Conservation (phyloP, 2,797 vertebrate genomes). For the Todus mexicanus region DNA sequence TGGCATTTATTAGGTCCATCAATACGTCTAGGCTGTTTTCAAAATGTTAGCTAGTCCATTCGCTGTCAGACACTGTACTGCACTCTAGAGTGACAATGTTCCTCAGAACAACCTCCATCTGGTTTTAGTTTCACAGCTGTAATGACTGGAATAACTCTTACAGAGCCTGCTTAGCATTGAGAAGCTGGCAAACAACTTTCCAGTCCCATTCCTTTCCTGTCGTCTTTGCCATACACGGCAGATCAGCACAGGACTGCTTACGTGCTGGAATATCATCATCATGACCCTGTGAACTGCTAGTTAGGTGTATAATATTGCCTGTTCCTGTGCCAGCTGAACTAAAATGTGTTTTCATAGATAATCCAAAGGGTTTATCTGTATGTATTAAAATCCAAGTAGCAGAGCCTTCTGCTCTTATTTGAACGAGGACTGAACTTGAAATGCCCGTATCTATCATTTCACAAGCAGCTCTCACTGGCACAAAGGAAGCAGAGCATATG, state of each 20-base stretch:
- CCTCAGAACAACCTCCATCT: neutral
- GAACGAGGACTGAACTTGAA: neutral
- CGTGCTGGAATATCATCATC: neutral
- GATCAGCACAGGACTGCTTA: neutral
- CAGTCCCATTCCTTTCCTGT: neutral
- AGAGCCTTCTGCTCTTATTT: neutral
- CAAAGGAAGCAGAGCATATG: neutral
- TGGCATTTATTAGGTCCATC: neutral
- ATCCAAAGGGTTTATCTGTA: neutral
- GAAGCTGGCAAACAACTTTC: neutral
- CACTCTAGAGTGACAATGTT: rapidly evolving
- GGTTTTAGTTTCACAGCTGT: neutral
- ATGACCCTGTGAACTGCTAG: neutral
- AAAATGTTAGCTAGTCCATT: neutral
- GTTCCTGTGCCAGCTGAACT: neutral
- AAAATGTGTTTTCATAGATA: neutral
- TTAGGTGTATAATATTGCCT: neutral
- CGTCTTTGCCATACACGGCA: neutral
- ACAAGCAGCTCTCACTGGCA: neutral
- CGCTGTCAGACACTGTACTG: neutral
- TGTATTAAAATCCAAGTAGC: neutral
- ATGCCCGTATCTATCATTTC: neutral
- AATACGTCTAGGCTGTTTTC: neutral
- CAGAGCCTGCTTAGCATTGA: neutral
- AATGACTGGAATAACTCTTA: neutral